Base-by-base conservation (phyloP, 2,797 vertebrate genomes). In the Serranus cabrilla region DNA sequence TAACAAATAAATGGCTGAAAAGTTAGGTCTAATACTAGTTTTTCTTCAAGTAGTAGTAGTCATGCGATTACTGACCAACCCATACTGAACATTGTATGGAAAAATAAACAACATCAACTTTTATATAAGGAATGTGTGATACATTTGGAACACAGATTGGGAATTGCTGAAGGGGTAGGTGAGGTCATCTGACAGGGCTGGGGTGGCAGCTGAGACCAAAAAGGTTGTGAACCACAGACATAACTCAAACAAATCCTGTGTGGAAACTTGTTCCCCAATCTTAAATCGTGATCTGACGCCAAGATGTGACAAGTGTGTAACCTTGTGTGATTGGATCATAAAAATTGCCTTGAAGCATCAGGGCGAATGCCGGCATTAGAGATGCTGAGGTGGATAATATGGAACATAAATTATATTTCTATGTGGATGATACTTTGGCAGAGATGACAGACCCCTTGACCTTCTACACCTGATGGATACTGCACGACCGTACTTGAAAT, bases 251-350 rank as follows among this genome's bases (percentile, higher is more conserved):
- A 17, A 55, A 74, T 42, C 43, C 50, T 14, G 2, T 11, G n/a
- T 39, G 12, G 59, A 76, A 61, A 25, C 27, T 54, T n/a, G 45
- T 62, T 31, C 11, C 4, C 9, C 40, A 25, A 37, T 71, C 64
- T 67, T 73, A 73, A 81, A 66, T 58, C 25, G 11, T 20, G 17
- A 66, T 55, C 47, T 23, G 57, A 61, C 34, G 17, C 12, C 49
- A 10, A 40, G 37, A 65, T 59, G 55, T 66, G 76, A 64, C 66
- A 37, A 50, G 31, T 8, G 39, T 23, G 40, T 43, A 76, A 78
- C 70, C 57, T 64, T 60, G 52, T 37, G 70, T 74, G 71, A 78
- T 61, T 55, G 58, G 61, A 67, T 73, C 63, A 7, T 55, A 71
- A 74, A 81, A 66, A 51, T 4, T 37, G 20, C 49, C 54, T 57